phyloP scores from a whole-genome alignment of 2,888 invertebrate species.

The Alloscopus bannaensis region DNA sequence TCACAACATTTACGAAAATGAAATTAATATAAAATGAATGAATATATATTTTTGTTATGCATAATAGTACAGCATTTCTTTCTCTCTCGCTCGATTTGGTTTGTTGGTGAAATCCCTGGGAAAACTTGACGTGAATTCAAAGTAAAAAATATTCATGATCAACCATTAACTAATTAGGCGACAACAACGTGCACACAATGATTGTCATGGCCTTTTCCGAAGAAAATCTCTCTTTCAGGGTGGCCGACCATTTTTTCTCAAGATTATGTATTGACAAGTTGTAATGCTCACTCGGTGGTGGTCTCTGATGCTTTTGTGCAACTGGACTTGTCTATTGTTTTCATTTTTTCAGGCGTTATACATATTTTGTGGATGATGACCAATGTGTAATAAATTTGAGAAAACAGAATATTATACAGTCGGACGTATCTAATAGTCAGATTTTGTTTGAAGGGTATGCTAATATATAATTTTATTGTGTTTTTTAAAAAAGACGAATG shows the following conservation, averaged over 20 bases:
- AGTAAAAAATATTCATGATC: conserved; percentile 34
- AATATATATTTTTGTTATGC: too few species aligned
- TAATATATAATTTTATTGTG: too few species aligned
- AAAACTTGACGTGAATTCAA: conserved; percentile 15
- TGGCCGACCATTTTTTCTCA: conserved; percentile 61
- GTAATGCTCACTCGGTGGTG: conserved; percentile 59
- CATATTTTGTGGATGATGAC: conserved; percentile 3
- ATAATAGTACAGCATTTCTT: too few species aligned
- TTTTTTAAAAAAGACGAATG: too few species aligned
- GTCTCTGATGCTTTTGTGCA: conserved; percentile 55
- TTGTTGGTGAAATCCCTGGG: too few species aligned
- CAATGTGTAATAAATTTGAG: conserved; percentile 47
- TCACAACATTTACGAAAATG: too few species aligned
- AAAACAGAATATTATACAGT: too few species aligned
- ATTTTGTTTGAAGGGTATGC: too few species aligned
- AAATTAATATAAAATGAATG: too few species aligned
- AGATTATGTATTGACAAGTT: conserved; percentile 65
- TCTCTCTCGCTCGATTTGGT: too few species aligned
- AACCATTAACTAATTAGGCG: conserved; percentile 64
- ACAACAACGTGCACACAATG: conserved; percentile 41
- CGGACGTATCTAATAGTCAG: too few species aligned
- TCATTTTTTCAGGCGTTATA: too few species aligned
- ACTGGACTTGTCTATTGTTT: conserved; percentile 53
- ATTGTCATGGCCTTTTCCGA: conserved; percentile 43
- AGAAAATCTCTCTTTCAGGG: conserved; percentile 56